phyloP scores from a whole-genome alignment of 2,888 invertebrate species.

The Carpatolechia fugitivella region DNA sequence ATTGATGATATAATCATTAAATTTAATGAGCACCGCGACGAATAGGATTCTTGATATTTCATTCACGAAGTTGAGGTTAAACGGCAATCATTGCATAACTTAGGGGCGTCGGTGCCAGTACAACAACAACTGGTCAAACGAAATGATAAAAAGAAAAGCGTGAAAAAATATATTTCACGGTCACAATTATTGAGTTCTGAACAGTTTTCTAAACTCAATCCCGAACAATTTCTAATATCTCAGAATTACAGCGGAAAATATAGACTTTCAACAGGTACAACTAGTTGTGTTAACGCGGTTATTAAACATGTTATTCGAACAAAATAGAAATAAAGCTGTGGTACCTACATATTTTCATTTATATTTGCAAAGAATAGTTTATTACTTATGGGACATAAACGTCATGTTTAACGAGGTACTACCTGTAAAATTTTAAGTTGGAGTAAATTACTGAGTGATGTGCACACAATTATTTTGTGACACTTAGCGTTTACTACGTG shows the following conservation, averaged over 20 bases:
- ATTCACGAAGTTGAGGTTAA: slow-evolving; percentile 31
- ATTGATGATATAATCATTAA: no score
- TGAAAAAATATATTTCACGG: background rate
- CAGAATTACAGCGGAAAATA: no score
- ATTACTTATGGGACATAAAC: background rate
- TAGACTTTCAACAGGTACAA: no score
- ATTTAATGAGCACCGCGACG: no score
- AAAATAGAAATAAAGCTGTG: background rate
- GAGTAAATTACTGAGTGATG: slow-evolving; percentile 24
- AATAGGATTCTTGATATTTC: slow-evolving; percentile 35
- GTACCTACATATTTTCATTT: background rate
- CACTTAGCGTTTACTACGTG: slow-evolving; percentile 22
- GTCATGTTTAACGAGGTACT: background rate
- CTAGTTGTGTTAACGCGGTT: no score
- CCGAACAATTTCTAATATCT: no score
- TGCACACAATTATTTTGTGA: slow-evolving; percentile 24
- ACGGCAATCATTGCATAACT: slow-evolving; percentile 50
- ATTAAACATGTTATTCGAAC: background rate
- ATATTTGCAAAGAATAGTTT: background rate
- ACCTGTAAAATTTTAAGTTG: slow-evolving; percentile 16
- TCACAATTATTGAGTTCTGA: background rate
- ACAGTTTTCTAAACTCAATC: background rate
- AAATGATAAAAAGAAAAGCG: slow-evolving; percentile 9
- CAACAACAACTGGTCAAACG: background rate
- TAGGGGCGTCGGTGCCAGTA: slow-evolving; percentile 16